Conservation (phyloP, 2,888 invertebrate species). For the Axea sp. region DNA sequence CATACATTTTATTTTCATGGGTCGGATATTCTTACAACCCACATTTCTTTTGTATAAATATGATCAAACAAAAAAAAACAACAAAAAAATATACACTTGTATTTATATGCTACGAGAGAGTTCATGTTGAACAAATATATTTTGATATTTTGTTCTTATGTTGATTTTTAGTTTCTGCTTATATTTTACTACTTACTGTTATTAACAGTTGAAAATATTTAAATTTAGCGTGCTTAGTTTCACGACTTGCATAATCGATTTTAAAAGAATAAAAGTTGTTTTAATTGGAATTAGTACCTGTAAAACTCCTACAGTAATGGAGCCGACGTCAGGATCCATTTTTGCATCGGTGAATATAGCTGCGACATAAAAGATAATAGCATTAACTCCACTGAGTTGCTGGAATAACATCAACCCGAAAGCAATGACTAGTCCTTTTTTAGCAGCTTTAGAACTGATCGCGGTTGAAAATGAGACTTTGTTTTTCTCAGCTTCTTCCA, state of each 20-base stretch:
- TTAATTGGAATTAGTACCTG: too few relatives aligned
- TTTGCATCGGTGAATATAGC: constrained; percentile 87
- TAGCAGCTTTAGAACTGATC: constrained; percentile 83
- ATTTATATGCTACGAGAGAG: constrained; percentile 13
- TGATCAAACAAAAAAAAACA: constrained; percentile 8
- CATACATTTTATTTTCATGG: too few relatives aligned
- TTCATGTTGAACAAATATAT: constrained; percentile 28
- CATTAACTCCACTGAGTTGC: constrained; percentile 91
- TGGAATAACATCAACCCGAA: constrained; percentile 94
- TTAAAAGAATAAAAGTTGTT: too few relatives aligned
- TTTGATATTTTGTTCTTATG: constrained; percentile 18
- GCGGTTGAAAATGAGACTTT: constrained; percentile 82
- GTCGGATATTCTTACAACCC: too few relatives aligned
- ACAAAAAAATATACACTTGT: constrained; percentile 1
- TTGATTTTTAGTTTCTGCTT: not conserved
- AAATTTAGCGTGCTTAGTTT: too few relatives aligned
- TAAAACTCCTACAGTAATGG: constrained; percentile 91
- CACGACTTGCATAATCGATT: too few relatives aligned
- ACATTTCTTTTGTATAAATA: constrained; percentile 9
- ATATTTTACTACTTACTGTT: constrained; percentile 14
- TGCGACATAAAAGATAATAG: constrained; percentile 89
- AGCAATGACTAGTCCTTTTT: constrained; percentile 86
- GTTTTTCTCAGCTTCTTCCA: constrained; percentile 81
- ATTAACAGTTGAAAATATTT: constrained; percentile 17
- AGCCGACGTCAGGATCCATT: constrained; percentile 82